A percentile compares a stretch with the other conserved stretches of the same genome.
Evolutionary conservation across 1,140 invertebrate genomes (phyloP).

Genomic region (Hylyphantes graminicola): DNA sequence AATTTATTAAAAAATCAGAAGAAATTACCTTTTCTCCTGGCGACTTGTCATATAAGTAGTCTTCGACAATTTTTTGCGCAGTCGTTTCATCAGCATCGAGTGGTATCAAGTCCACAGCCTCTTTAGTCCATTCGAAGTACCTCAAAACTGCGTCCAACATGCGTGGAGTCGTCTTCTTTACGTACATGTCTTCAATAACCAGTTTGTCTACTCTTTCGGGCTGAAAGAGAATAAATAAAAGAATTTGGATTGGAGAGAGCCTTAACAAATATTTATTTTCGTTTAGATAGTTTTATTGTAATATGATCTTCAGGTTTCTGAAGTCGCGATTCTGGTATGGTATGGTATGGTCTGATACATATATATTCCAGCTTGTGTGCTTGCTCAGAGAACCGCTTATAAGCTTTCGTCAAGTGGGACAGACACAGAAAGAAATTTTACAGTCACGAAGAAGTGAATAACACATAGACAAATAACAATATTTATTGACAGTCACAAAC

Average conservation of each 20-base stretch:
- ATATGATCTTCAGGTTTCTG: neutral
- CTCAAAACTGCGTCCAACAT: neutral
- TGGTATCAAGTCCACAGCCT: neutral
- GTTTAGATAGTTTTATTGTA: neutral
- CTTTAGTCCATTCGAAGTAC: neutral
- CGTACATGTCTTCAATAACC: slow-evolving; percentile 13
- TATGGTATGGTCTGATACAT: no score
- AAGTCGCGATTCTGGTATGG: no score
- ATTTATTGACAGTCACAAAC: no score
- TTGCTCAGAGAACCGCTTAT: no score
- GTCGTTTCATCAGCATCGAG: neutral
- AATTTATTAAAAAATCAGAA: no score
- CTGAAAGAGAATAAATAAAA: neutral
- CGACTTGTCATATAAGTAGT: neutral
- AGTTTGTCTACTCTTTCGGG: slow-evolving; percentile 24
- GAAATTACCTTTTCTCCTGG: neutral
- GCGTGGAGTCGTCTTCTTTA: neutral
- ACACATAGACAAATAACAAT: no score
- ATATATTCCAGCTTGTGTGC: no score
- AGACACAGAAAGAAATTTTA: no score
- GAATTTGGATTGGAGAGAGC: neutral
- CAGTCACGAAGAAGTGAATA: no score
- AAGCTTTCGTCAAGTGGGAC: no score
- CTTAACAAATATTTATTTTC: neutral
- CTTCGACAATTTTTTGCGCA: neutral